Conservation (phyloP, 1,140 invertebrate genomes). For the Grapholita molesta region DNA sequence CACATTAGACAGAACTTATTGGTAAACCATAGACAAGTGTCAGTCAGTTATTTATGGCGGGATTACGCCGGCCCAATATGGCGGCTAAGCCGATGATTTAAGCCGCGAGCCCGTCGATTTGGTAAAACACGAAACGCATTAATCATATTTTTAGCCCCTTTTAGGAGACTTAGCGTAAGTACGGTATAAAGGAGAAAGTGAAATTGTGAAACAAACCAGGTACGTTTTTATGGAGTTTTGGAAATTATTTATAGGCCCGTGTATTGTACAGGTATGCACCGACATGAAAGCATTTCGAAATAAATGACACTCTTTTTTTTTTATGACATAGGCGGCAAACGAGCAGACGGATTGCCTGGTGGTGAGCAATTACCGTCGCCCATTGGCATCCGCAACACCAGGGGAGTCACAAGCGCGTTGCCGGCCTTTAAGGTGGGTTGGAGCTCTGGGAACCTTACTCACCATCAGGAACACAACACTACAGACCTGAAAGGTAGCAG, state of each 20-base stretch:
- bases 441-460: too few species aligned
- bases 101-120: conserved; percentile 16
- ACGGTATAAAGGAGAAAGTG: conserved; percentile 7
- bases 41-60: conserved; percentile 16
- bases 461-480: too few species aligned
- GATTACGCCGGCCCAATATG: conserved; percentile 13
- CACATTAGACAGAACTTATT: background rate
- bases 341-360: too few species aligned
- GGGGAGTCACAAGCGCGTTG: too few species aligned
- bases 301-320: too few species aligned
- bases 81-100: conserved; percentile 13
- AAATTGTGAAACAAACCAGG: conserved; percentile 10
- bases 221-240: conserved; percentile 10
- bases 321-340: too few species aligned
- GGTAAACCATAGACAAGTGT: conserved; percentile 6
- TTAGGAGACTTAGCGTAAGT: conserved; percentile 16
- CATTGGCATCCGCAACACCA: too few species aligned
- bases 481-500: too few species aligned
- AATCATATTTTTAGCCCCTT: conserved; percentile 17
- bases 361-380: too few species aligned
- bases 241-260: background rate
- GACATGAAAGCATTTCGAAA: too few species aligned
- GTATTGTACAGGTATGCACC: too few species aligned
- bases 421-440: too few species aligned
- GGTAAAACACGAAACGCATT: conserved; percentile 16